Conservation (phyloP, 2,888 invertebrate genomes). For the Synanthedon andrenaeformis region DNA sequence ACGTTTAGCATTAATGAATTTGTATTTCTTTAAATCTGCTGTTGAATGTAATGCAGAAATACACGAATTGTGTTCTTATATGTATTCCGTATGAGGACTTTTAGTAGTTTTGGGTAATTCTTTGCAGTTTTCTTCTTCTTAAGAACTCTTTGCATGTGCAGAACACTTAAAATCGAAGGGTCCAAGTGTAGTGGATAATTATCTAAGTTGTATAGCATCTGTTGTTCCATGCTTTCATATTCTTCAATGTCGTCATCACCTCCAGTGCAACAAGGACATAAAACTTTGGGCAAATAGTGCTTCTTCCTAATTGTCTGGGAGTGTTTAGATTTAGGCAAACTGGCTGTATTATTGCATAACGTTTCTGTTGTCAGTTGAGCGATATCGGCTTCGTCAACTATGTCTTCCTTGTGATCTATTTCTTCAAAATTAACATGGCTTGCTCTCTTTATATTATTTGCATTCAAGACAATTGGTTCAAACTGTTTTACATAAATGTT, state of each 20-base stretch:
- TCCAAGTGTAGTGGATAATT: conserved; percentile 26
- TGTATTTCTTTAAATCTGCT: no score
- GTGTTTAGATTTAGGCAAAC: background rate
- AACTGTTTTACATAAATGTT: background rate
- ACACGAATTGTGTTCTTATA: conserved; percentile 24
- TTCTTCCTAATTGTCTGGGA: conserved; percentile 7
- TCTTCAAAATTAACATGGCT: background rate
- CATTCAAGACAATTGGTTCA: background rate
- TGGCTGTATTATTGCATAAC: background rate
- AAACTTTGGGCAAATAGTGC: conserved; percentile 22
- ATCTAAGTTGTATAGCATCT: conserved; percentile 14
- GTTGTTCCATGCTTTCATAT: conserved; percentile 41
- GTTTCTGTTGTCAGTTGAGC: background rate
- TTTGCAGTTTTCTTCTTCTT: conserved; percentile 22
- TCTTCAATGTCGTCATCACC: conserved; percentile 30
- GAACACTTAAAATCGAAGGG: conserved; percentile 42
- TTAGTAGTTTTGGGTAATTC: conserved; percentile 25
- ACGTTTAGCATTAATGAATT: no score
- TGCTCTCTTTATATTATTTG: background rate
- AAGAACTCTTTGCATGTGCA: conserved; percentile 25
- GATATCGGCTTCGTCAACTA: background rate
- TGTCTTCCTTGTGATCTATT: background rate
- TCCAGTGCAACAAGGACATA: conserved; percentile 47
- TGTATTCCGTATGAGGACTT: conserved; percentile 27
- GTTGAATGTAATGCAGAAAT: background rate